phyloP scores from a whole-genome alignment of 2,888 invertebrate genomes.

The Cryptus viduatorius region DNA sequence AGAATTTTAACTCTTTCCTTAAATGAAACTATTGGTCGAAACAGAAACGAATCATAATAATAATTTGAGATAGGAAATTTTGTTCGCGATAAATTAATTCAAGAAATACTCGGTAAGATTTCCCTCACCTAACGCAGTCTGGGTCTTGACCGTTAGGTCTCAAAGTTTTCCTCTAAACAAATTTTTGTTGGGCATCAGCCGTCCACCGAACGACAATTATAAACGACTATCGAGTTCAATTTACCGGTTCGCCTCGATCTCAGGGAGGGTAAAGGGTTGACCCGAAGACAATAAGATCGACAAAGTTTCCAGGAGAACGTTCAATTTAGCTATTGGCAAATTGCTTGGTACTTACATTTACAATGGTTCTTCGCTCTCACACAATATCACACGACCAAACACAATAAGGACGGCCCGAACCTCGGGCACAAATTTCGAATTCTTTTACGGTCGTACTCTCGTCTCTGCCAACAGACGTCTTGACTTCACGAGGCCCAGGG shows the following conservation, averaged over 20 bases:
- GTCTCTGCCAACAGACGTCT: no score
- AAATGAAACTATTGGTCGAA: no score
- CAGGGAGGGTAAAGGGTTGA: conserved; percentile 2
- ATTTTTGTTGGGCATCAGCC: conserved; percentile 18
- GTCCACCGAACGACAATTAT: not conserved
- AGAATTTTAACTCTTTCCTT: no score
- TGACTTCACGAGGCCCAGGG: no score
- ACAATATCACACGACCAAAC: no score
- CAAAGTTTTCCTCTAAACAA: not conserved
- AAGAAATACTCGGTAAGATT: no score
- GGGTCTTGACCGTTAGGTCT: conserved; percentile 4
- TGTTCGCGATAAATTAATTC: no score
- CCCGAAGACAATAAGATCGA: not conserved
- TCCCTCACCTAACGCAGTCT: not conserved
- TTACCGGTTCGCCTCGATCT: not conserved
- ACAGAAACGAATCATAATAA: no score
- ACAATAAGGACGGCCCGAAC: no score
- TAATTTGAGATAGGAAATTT: no score
- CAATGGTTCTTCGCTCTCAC: not conserved
- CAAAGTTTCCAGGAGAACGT: not conserved
- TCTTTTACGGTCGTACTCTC: no score
- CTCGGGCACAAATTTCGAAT: no score
- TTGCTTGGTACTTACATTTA: not conserved
- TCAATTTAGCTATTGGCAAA: not conserved
- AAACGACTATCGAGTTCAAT: not conserved